Percentiles rank a stretch among this genome's conserved stretches.
Conservation (phyloP, 2,113 vertebrate genomes). For the Nothobranchius kuhntae region DNA sequence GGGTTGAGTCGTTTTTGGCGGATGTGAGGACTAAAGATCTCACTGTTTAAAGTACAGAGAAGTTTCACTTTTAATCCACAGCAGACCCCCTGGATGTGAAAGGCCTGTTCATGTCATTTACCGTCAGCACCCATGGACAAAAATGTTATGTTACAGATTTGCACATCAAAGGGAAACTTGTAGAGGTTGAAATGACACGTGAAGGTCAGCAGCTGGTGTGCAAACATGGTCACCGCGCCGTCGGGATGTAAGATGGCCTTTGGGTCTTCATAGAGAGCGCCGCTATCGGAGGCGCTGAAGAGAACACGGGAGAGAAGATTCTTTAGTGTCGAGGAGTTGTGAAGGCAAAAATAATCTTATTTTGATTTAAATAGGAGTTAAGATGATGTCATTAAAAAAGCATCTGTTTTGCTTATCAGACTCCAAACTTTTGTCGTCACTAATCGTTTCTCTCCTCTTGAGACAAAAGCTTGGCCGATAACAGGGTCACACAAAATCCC, state of each 20-base stretch:
- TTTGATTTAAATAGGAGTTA: no score
- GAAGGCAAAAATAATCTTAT: no score
- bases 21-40: neutral
- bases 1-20: rapidly evolving
- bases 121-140: constrained; percentile 6
- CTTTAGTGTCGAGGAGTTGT: no score
- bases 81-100: neutral
- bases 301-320: neutral
- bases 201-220: constrained; percentile 35
- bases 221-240: rapidly evolving
- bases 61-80: neutral
- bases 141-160: constrained; percentile 55
- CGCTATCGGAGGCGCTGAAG: constrained; percentile 48
- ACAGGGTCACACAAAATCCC: neutral
- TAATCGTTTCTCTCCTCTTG: no score
- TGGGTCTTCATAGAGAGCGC: neutral
- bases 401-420: no score
- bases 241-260: rapidly evolving
- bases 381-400: no score
- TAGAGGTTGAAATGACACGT: constrained; percentile 52
- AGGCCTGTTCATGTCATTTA: rapidly evolving
- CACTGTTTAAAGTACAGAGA: constrained; percentile 1
- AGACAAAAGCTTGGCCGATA: neutral
- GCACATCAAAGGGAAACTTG: constrained; percentile 65
- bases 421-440: no score